Evolutionary conservation across 64 coral and sea anemone genomes (phyloP), one percentile per base, ranked within the genome.

Genomic region (Trachythela sp.): DNA sequence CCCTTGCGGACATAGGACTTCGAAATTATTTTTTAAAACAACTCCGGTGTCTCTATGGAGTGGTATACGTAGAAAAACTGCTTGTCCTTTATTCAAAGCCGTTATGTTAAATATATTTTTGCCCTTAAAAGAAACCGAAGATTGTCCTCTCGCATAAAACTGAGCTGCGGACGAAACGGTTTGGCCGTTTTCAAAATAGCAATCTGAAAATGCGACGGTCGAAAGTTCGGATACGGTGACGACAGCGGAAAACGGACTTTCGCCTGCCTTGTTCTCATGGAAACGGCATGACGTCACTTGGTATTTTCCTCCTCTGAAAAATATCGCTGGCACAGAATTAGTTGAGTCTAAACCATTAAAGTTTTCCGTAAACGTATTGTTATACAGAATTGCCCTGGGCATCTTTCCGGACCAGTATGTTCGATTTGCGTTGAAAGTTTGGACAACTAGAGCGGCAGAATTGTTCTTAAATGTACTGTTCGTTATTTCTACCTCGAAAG

Each of bases 151-250:
- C 35, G 27, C 75, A 13, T 15, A 37, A 39, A 80, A 35, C 37
- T 80, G 75, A 15, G 75, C 75, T 17, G 75, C 31, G 2, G 37
- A 15, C 13, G 33, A 13, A 13, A 80, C 8, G 13, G 20, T 22
- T 80, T 80, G 75, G 8, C 75, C 9, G 33, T 80, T 80, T 37
- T 80, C 75, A 80, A 80, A 80, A 30, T 80, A 80, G 20, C 75
- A 80, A 35, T 80, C 33, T 15, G 0, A 10, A 80, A 80, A 37
- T 35, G 0, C 30, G 13, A 80, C 75, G 3, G 2, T 15, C 9
- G 75, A 8, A 0, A 1, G 0, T 0, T 10, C 75, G 35, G 75
- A 80, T 34, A 80, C 30, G 13, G 75, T 80, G 8, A 39, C 75
- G 31, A 37, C 33, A 37, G 31, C 31, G 15, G 9, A 80, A 36